Conservation (phyloP, 1,140 invertebrate species). For the Harpegnathos saltator region DNA sequence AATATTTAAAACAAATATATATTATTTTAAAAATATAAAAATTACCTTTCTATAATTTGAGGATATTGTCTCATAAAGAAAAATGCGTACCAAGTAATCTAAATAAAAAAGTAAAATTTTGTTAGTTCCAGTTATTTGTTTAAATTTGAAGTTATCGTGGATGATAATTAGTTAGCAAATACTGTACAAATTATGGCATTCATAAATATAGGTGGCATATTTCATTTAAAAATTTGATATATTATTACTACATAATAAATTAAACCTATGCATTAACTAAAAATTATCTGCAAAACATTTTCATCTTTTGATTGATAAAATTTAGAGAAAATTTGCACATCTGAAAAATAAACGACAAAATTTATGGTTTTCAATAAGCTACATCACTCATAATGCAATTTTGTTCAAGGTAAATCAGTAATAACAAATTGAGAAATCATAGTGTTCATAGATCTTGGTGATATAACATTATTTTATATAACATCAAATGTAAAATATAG, state of each 20-base stretch:
- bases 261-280: not conserved
- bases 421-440: too few species aligned
- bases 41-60: slow-evolving; percentile 24
- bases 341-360: too few species aligned
- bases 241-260: not conserved
- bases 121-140: not conserved
- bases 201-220: slow-evolving; percentile 23
- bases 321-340: too few species aligned
- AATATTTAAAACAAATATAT: too few species aligned
- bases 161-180: slow-evolving; percentile 25
- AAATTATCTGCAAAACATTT: not conserved
- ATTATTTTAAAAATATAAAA: too few species aligned
- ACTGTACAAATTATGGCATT: slow-evolving; percentile 20
- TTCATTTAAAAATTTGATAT: not conserved
- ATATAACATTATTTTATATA: not conserved
- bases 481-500: not conserved
- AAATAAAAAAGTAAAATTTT: not conserved
- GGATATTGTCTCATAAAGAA: too few species aligned
- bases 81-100: not conserved
- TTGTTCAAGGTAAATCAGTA: too few species aligned
- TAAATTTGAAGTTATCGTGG: not conserved
- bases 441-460: too few species aligned
- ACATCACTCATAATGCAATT: too few species aligned
- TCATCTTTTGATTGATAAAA: too few species aligned
- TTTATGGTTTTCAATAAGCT: too few species aligned